Evolutionary conservation across 2,113 vertebrate species (phyloP), one percentile per base, ranked within the genome.

Genomic region (Aramus guarauna): DNA sequence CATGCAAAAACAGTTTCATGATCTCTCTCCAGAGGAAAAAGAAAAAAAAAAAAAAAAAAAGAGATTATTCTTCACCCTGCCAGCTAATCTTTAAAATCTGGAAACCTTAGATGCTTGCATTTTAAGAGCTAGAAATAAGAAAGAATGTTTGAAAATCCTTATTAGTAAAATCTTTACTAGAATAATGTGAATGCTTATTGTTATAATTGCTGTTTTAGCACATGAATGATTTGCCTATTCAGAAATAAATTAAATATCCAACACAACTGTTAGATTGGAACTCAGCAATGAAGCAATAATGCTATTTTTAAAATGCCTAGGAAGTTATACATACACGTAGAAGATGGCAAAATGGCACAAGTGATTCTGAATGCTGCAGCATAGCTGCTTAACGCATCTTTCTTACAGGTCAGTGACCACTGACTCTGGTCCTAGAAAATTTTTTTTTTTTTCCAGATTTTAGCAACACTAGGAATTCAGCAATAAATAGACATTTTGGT

Each of bases 41-140:
- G 18, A 5, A 3, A 34, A 20, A 9, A 48, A 56, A 39, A 43
- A 52, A 72, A 58, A 34, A 60, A 69, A 45, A 39, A 81, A 60
- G 26, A 81, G 32, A 88, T 94, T 87, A 86, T 76, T 91, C 63
- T 76, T 87, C 66, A 66, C 50, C 53, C 50, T 67, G 48, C 48
- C 83, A 92, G 74, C n/a, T 93, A 96, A 94, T 87, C 74, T 79
- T 91, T 27, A 73, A 88, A 85, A 96, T 90, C 94, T 81, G 48
- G 91, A 94, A 95, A 92, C 29, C 20, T 66, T 58, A 95, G 88
- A 92, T 53, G 69, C 39, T 78, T 79, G 52, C 41, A 66, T 76
- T 88, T 95, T 92, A 90, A 47, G 29, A 88, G 29, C 53, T 6
- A 89, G 62, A 92, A 91, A 85, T 91, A 82, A 72, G 76, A 89